phyloP scores from a whole-genome alignment of 2,888 invertebrate species.

The Aleiodes alternator region DNA sequence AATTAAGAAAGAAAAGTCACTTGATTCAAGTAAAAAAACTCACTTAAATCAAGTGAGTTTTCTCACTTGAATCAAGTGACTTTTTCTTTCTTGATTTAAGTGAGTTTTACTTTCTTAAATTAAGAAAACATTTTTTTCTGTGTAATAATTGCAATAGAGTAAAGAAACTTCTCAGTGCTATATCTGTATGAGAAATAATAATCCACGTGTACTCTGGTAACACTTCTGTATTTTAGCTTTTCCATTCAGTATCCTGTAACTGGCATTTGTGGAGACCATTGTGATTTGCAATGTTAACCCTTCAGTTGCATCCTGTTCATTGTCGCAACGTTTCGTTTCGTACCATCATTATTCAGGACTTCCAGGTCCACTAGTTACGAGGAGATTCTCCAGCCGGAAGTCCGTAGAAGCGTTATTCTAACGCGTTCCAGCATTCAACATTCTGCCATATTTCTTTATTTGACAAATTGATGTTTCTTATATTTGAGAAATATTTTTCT shows the following conservation, averaged over 20 bases:
- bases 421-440: constrained; percentile 32
- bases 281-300: constrained; percentile 72
- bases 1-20: no score
- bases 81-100: no score
- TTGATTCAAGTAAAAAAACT: no score
- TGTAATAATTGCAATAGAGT: constrained; percentile 27
- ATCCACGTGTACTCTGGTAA: constrained; percentile 52
- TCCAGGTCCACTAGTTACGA: constrained; percentile 12
- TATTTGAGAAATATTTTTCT: no score
- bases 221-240: constrained; percentile 60
- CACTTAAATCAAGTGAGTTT: no score
- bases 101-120: no score
- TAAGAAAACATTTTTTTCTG: constrained; percentile 23
- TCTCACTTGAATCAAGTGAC: no score
- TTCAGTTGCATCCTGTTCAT: constrained; percentile 72
- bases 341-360: constrained; percentile 15
- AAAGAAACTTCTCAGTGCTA: constrained; percentile 19
- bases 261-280: constrained; percentile 72
- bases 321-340: constrained; percentile 60
- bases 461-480: no score
- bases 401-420: constrained; percentile 58
- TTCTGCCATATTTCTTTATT: background rate
- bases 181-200: constrained; percentile 57
- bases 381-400: constrained; percentile 53
- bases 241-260: constrained; percentile 68